These are phyloP conservation scores for Zosterops hypoxanthus DNA, from an alignment of 2,113 vertebrate species.

Conservation along the genomic window DNA sequence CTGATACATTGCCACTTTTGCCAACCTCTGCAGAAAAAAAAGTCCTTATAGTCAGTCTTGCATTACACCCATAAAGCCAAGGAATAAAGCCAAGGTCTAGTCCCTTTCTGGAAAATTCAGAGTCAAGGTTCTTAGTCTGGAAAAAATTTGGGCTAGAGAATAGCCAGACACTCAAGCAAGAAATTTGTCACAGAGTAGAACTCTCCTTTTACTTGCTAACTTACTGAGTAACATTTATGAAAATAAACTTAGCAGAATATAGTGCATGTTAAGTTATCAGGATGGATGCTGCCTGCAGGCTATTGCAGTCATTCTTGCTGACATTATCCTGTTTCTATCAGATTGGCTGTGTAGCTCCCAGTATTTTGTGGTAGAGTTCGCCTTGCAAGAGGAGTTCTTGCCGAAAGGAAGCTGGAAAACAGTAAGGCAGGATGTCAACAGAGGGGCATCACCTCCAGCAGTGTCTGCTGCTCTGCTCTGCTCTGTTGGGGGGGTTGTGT, in stretches of 20 bases:
- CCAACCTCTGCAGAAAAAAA: neutral
- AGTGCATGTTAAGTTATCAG: slow-evolving; percentile 22
- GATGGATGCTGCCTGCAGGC: slow-evolving; percentile 46
- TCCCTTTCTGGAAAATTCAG: neutral
- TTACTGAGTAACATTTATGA: slow-evolving; percentile 34
- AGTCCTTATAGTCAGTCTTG: neutral
- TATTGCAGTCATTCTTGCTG: slow-evolving; percentile 43
- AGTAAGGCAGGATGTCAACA: neutral
- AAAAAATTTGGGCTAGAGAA: neutral
- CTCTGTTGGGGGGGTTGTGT: neutral
- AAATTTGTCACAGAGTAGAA: neutral
- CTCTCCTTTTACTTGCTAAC: neutral
- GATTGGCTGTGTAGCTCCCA: neutral
- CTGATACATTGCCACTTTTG: neutral
- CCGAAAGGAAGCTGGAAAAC: neutral
- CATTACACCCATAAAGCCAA: neutral
- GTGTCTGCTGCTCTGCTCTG: neutral
- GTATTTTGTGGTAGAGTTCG: neutral
- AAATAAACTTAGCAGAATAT: slow-evolving; percentile 35
- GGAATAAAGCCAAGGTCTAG: neutral
- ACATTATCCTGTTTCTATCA: slow-evolving; percentile 50
- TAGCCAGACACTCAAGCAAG: neutral
- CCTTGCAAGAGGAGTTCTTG: neutral
- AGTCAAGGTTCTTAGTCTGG: neutral
- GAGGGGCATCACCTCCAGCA: slow-evolving; percentile 11